phyloP scores from a whole-genome alignment of 2,888 invertebrate species.

The Campoletis raptor region DNA sequence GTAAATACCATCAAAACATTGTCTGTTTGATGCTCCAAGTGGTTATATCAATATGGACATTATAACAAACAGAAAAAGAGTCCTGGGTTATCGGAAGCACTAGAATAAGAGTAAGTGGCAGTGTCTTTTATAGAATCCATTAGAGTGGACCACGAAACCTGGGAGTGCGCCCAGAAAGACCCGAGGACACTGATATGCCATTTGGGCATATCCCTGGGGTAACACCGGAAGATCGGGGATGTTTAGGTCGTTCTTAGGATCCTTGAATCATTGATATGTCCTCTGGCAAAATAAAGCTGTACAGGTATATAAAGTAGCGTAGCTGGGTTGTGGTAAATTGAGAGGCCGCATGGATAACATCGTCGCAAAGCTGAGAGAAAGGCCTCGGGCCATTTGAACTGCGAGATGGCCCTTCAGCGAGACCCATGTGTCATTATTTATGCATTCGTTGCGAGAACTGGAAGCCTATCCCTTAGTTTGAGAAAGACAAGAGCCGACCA shows the following conservation, averaged over 20 bases:
- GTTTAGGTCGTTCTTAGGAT: slow-evolving; percentile 80
- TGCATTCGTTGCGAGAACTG: slow-evolving; percentile 74
- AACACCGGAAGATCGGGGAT: slow-evolving; percentile 78
- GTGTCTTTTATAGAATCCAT: slow-evolving; percentile 61
- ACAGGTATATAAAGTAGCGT: slow-evolving; percentile 27
- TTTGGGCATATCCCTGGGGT: slow-evolving; percentile 77
- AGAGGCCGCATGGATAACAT: slow-evolving; percentile 57
- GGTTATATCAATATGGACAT: background rate
- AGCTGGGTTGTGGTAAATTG: slow-evolving; percentile 53
- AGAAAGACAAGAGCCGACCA: slow-evolving; percentile 25
- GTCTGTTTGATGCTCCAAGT: background rate
- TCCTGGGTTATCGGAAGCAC: background rate
- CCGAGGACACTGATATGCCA: slow-evolving; percentile 79
- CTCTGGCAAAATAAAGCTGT: slow-evolving; percentile 60
- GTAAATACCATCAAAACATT: background rate
- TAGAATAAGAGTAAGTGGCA: slow-evolving; percentile 7
- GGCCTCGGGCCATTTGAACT: slow-evolving; percentile 70
- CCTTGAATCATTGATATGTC: slow-evolving; percentile 79
- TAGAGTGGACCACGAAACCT: slow-evolving; percentile 47
- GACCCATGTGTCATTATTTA: slow-evolving; percentile 77
- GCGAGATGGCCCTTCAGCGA: slow-evolving; percentile 77
- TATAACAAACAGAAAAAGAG: background rate
- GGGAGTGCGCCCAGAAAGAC: slow-evolving; percentile 64
- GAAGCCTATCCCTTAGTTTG: slow-evolving; percentile 73
- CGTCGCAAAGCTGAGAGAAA: slow-evolving; percentile 61